Percentiles rank a stretch among this genome's conserved stretches.
Evolutionary conservation across 2,797 vertebrate species (phyloP).

Genomic region (Chloroceryle amazona): DNA sequence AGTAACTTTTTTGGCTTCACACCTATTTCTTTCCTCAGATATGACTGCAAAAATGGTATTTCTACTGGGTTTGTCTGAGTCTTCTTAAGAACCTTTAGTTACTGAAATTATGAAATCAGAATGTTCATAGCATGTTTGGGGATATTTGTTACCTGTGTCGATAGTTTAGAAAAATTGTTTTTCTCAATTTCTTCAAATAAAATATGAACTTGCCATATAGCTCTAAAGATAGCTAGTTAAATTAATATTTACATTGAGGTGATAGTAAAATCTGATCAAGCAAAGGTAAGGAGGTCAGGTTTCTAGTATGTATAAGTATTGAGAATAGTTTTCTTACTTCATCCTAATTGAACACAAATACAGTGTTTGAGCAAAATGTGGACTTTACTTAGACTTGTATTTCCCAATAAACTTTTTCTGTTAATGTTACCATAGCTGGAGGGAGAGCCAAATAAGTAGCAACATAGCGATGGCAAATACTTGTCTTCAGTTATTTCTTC

Average conservation of each 20-base stretch:
- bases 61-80: background rate
- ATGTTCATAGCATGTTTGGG: background rate
- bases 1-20: background rate
- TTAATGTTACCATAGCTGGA: background rate
- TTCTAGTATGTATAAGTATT: background rate
- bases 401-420: background rate
- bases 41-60: background rate
- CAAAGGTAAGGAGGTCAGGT: background rate
- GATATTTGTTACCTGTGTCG: background rate
- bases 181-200: background rate
- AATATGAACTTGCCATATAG: background rate
- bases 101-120: background rate
- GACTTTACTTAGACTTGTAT: background rate
- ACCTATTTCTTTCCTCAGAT: background rate
- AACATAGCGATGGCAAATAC: background rate
- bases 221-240: background rate
- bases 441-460: background rate
- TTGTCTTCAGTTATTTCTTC: background rate
- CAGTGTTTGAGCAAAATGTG: background rate
- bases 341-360: background rate
- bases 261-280: background rate
- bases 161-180: background rate
- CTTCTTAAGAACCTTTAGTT: background rate
- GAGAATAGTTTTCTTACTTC: background rate
- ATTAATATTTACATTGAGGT: background rate